These are phyloP conservation scores for Tragelaphus imberbis DNA, from an alignment of 2,113 vertebrate genomes.

Conservation along the genomic window DNA sequence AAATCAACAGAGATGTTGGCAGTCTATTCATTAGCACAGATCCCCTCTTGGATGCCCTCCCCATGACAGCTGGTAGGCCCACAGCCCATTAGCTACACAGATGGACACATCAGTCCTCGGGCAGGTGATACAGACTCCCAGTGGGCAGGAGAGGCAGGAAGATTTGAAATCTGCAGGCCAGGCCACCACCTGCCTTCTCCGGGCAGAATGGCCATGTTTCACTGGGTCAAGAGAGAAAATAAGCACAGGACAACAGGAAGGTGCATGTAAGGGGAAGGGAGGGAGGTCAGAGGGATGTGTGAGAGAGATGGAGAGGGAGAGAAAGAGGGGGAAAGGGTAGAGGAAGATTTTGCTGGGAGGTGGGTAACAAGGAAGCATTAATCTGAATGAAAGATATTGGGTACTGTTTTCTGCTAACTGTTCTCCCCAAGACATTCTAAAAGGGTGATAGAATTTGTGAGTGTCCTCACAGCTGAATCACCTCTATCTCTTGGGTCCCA, in stretches of 20 bases:
- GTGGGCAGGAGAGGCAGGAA: rapidly evolving
- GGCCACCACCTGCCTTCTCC: neutral
- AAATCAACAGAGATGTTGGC: too few species aligned
- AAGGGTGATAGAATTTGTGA: rapidly evolving
- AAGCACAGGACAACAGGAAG: neutral
- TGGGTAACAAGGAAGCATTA: neutral
- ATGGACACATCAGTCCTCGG: rapidly evolving
- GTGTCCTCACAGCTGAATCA: neutral
- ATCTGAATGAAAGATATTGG: neutral
- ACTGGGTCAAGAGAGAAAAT: neutral
- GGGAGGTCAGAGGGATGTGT: neutral
- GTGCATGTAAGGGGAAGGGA: neutral
- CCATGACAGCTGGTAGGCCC: neutral
- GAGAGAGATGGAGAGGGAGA: neutral
- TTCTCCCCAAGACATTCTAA: neutral
- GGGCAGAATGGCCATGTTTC: neutral
- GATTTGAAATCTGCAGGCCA: neutral
- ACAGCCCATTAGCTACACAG: neutral
- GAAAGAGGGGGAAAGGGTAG: too few species aligned
- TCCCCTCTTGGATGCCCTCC: neutral
- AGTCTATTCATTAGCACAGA: rapidly evolving
- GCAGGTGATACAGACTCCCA: rapidly evolving
- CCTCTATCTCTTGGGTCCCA: neutral
- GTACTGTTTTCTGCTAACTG: neutral
- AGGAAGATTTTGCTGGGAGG: too few species aligned